Base-by-base conservation (phyloP, 2,888 invertebrate genomes). In the Platynereis dumerilii region DNA sequence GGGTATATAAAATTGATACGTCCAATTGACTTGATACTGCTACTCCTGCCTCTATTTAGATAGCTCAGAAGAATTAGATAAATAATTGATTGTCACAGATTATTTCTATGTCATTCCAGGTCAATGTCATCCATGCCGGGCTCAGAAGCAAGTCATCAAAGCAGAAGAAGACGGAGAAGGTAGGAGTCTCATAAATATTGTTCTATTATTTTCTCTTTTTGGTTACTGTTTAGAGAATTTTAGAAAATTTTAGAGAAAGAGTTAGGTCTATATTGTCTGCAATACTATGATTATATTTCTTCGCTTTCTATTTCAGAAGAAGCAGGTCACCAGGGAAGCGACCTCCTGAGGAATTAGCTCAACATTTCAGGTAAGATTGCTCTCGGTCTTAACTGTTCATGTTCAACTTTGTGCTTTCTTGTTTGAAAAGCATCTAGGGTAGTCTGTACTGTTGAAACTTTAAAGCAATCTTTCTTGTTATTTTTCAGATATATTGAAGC, bases 321-420 rank as follows among this genome's bases (percentile, higher is more conserved):
- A 81, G 81, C 66, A 76, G 78, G 59, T 82, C 81, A 17, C 81
- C 81, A 3, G 77, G 77, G 27, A 75, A 72, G 28, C 72, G 73
- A 55, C 71, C 72, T 2, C 82, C 82, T n/a, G 79, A 80, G 59
- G 81, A 81, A 70, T 66, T 83, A 22, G 74, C 75, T 39, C 78
- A 81, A 65, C 80, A 81, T 69, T 78, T 82, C 68, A 77, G 75
- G 80, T 80, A 67, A 74, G 78, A n/a, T 48, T 34, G 34, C 7
- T 34, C 34, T 34, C 34, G 34, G 12, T 7, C 12, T 34, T 34
- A 34, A 34, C 7, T 34, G 1, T 2, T 56, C 22, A 58, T 3
- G 15, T 42, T 42, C 5, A 62, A 57, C 24, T 24, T 48, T 64
- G 26, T 26, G 26, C 20, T 12, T 12, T 42, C 12, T 12, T 42